Evolutionary conservation across 1,140 invertebrate genomes (phyloP), one percentile per base, ranked within the genome.

Genomic region (Hesperophylax magnus): DNA sequence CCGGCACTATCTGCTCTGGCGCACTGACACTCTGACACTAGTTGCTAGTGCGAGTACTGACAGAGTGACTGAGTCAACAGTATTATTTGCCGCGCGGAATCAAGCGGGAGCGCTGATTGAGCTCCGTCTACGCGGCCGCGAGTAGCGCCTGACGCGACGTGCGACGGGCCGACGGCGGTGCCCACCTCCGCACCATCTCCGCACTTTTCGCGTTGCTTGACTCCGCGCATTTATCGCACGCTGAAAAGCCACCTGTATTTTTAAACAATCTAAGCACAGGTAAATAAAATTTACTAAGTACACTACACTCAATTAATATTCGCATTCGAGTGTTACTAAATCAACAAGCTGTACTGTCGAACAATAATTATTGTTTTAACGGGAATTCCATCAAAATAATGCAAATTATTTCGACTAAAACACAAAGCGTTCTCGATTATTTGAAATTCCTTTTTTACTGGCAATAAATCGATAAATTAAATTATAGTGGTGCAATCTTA

Each of bases 121-220:
- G 58, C 18, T 18, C 17, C 54, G 53, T 17, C 14, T 56, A 17
- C 14, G 14, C 14, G 20, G 54, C 20, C 8, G 54, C 7, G 56
- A 58, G 56, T n/a, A 20, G 61, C 61, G 39, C 9, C 1, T 24
- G 61, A 65, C 61, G 63, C 31, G 63, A 47, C 63, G 17, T 3
- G 1, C 9, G 56, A 60, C 56, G n/a, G 56, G 63, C 63, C 34
- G 63, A 54, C 69, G 34, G n/a, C 34, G 17, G 15, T 24, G 20
- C 61, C 61, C 61, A 65, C 61, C 20, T 65, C 61, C 61, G 58
- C 63, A 31, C 61, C 61, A 65, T 22, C 20, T 65, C 61, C 61
- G 58, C 63, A 31, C 47, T 54, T 27, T 20, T 47, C 39, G 47
- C 69, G 18, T 20, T 27, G 18, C 11, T 17, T n/a, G 69, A 20